Base-by-base conservation (phyloP, 2,797 vertebrate genomes). In the Pseudopleuronectes americanus region DNA sequence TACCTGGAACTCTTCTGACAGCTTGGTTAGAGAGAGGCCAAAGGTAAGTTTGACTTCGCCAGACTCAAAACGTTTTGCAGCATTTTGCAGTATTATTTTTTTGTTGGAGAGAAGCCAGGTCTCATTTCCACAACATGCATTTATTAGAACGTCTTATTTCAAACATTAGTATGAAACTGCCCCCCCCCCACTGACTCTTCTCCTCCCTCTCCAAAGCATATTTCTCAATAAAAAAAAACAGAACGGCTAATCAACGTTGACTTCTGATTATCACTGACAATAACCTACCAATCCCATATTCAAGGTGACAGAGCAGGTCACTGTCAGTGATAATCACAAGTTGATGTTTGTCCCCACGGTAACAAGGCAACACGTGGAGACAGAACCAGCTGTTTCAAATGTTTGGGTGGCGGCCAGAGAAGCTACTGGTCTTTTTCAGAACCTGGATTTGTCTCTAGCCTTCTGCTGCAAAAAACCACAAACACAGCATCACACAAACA, bases 381-480 rank as follows among this genome's bases (percentile, higher is more conserved):
- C 57, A 26, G 2, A 23, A 73, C 48, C 65, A 70, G 51, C 64
- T 45, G 83, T 60, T 31, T 68, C 55, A 60, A 7, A 79, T 24
- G 57, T 74, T 75, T 73, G 60, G 71, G 52, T 75, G 76, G 75
- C 75, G 88, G 88, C 74, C 90, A 91, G 89, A 91, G 86, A 89
- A 86, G 84, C 76, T 79, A 75, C 81, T 43, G 84, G 81, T 83
- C 87, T 87, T 86, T 86, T 84, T 84, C 77, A 90, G 79, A 92
- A 90, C 87, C 95, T 95, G 95, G 95, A 95, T 95, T 95, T 95
- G 95, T 94, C 95, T 95, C 94, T 93, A 94, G 93, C 93, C 91
- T 94, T 93, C 87, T 91, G 81, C 84, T 86, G 84, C 85, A 93
- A 86, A 83, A 86, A 87, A 89, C 88, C 85, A 90, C 90, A 94